phyloP scores from a whole-genome alignment of 1,140 invertebrate species.

The Drosophila mojavensis region DNA sequence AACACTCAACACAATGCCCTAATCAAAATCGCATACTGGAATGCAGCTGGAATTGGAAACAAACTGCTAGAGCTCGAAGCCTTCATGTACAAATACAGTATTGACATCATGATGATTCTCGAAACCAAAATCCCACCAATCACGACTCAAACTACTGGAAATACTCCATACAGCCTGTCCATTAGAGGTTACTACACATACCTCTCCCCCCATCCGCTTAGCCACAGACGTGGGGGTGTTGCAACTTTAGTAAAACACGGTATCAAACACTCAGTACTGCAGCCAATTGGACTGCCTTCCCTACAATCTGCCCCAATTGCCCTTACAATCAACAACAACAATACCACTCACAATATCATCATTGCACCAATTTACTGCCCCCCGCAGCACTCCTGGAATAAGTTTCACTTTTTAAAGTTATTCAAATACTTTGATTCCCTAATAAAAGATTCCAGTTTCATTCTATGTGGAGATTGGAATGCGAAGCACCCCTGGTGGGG shows the following conservation, averaged over 20 bases:
- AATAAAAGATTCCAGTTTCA: background rate
- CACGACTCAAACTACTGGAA: background rate
- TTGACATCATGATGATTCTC: too few relatives aligned
- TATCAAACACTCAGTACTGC: background rate
- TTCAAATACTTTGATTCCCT: background rate
- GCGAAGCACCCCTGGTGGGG: slow-evolving; percentile 9
- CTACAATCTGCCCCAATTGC: slow-evolving; percentile 11
- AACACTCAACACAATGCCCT: too few relatives aligned
- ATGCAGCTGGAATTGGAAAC: too few relatives aligned
- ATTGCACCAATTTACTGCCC: slow-evolving; percentile 14
- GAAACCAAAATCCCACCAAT: too few relatives aligned
- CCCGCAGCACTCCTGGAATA: background rate
- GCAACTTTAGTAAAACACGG: background rate
- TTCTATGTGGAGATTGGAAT: slow-evolving; percentile 25
- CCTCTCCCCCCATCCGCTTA: background rate
- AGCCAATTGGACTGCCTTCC: background rate
- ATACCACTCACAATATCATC: background rate
- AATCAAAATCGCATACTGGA: too few relatives aligned
- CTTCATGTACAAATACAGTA: too few relatives aligned
- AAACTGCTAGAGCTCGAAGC: too few relatives aligned
- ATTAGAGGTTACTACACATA: background rate
- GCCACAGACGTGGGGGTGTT: slow-evolving; percentile 5
- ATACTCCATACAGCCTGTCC: too few relatives aligned
- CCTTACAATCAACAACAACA: background rate
- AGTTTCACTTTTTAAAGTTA: background rate